Base-by-base conservation (phyloP, 1,140 invertebrate genomes). In the Caerostris extrusa region DNA sequence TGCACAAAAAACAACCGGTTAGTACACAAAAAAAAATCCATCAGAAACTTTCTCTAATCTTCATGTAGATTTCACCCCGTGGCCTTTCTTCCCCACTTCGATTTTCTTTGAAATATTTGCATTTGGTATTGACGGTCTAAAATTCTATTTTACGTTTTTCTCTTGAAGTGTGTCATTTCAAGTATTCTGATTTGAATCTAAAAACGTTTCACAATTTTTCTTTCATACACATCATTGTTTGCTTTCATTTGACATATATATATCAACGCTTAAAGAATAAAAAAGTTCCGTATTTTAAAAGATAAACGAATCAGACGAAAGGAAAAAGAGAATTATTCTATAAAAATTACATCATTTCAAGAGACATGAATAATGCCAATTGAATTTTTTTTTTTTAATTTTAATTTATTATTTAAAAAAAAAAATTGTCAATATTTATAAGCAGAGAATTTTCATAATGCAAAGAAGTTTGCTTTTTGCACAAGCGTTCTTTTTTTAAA, bases 131-230 rank as follows among this genome's bases (percentile, higher is more conserved):
- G 67, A 57, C 64, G 67, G 67, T 77, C 53, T 55, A 69, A 89
- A 89, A 89, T 89, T 89, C 61, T 90, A 90, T 90, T 90, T n/a
- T 90, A 56, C 88, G 67, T 71, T 90, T n/a, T 77, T 71, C 67
- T 64, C 55, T 50, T 77, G 88, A 90, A 77, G n/a, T 64, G 86
- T 88, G 86, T 88, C 86, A 53, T 90, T 71, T 69, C n/a, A 77
- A 56, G 53, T 58, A 12, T 90, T 90, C 88, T 69, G 88, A 90
- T 90, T 90, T 90, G 88, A 90, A 90, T 90, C 67, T 14, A 90
- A 77, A 90, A 77, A 77, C 67, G 77, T 55, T 89, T 14, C 61
- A 10, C 50, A 34, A 34, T 55, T 50, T 90, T 14, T 88, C 12
- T 50, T 88, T 17, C 10, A 1, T 5, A 14, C 34, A 64, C 14